Evolutionary conservation across 64 coral and sea anemone genomes (phyloP), one percentile per base, ranked within the genome.

Genomic region (Stylophora pistillata): DNA sequence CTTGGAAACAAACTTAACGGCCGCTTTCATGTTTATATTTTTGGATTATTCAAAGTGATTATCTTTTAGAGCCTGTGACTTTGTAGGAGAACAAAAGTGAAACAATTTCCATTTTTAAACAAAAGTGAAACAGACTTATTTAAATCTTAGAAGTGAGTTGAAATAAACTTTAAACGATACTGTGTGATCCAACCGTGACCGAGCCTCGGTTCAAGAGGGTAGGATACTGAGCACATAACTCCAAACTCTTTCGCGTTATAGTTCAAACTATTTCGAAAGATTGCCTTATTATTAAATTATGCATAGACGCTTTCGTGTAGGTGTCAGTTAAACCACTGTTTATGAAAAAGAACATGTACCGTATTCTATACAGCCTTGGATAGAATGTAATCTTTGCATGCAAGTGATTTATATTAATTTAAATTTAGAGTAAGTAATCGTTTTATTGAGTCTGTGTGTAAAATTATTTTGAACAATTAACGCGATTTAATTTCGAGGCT

Each of bases 401-500:
- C 21, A 47, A 69, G 6, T 68, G 66, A 68, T 68, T 83, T 47
- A 66, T n/a, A 15, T 83, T 47, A 69, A 83, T 26, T 68, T 69
- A 25, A 63, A 37, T 82, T 58, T 31, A 63, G 12, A 34, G 21
- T 6, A 64, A 26, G 32, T 83, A 60, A 68, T 83, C 63, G 78
- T 81, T 83, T 83, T 41, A 68, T 15, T 12, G 68, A 21, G 80
- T 37, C 11, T 66, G 20, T 68, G 34, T 83, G 37, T 83, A 28
- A 83, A n/a, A 69, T 68, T 53, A 68, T 83, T 83, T 83, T 83
- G 30, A 83, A 53, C 20, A 64, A 83, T 82, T 65, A 28, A 59
- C 77, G 18, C 18, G 12, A 29, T 64, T 66, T 10, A n/a, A 25
- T 66, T 10, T 66, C 63, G n/a, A 26, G 20, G 5, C 21, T n/a